A percentile compares a stretch with the other conserved stretches of the same genome.
Evolutionary conservation across 2,888 invertebrate species (phyloP).

Genomic region (Drosophila neonasuta): DNA sequence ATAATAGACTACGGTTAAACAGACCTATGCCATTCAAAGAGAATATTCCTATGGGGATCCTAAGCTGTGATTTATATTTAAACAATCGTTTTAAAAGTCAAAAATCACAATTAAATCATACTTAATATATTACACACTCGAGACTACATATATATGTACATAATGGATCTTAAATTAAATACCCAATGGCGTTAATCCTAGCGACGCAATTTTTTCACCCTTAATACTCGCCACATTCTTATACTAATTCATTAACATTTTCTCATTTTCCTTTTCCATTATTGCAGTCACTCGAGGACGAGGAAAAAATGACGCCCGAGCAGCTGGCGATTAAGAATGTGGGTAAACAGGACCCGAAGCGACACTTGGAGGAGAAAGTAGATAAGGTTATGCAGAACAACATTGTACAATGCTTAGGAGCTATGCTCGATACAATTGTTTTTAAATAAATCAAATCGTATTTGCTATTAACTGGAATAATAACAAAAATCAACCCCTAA

Average conservation of each 20-base stretch:
- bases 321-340: conserved; percentile 99
- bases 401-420: conserved; percentile 98
- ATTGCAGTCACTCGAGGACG: conserved; percentile 93
- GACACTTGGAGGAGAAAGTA: conserved; percentile 99
- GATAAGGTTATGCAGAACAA: conserved; percentile 98
- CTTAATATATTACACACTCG: background rate
- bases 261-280: background rate
- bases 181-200: background rate
- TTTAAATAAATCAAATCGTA: conserved; percentile 86
- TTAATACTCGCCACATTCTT: background rate
- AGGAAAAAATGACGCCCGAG: conserved; percentile 99
- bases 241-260: background rate
- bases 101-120: too few relatives aligned
- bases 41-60: too few relatives aligned
- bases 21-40: too few relatives aligned
- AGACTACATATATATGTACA: background rate
- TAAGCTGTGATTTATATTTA: too few relatives aligned
- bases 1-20: too few relatives aligned
- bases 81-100: too few relatives aligned
- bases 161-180: too few relatives aligned
- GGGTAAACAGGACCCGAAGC: conserved; percentile 99
- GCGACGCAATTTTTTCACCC: background rate
- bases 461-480: conserved; percentile 38
- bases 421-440: conserved; percentile 96
- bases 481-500: conserved; percentile 35